Evolutionary conservation across 2,888 invertebrate species (phyloP).

Genomic region (Polyommatus icarus): DNA sequence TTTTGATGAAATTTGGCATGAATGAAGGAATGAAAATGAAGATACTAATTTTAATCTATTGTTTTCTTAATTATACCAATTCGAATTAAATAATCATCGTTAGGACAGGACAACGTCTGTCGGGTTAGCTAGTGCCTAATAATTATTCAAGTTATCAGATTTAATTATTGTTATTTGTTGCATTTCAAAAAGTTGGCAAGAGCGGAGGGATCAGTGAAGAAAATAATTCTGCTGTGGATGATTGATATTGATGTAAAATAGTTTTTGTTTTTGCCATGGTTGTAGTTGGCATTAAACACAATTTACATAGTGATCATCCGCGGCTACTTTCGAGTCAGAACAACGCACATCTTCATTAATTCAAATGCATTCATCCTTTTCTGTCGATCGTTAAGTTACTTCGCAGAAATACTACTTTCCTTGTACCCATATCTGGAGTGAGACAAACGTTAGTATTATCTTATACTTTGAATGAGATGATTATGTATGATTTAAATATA

Average conservation of each 20-base stretch:
- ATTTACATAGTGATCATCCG: background rate
- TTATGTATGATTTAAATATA: background rate
- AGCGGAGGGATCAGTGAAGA: too few relatives aligned
- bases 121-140: too few relatives aligned
- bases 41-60: too few relatives aligned
- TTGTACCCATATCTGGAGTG: slow-evolving; percentile 10
- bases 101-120: too few relatives aligned
- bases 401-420: slow-evolving; percentile 54
- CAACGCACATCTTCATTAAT: slow-evolving; percentile 32
- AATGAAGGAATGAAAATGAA: too few relatives aligned
- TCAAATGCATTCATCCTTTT: slow-evolving; percentile 40
- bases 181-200: too few relatives aligned
- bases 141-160: too few relatives aligned
- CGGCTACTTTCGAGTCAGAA: background rate
- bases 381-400: slow-evolving; percentile 51
- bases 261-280: background rate
- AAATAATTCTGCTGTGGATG: too few relatives aligned
- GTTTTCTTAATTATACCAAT: too few relatives aligned
- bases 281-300: background rate
- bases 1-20: too few relatives aligned
- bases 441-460: background rate
- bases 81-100: too few relatives aligned
- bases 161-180: too few relatives aligned
- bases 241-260: background rate
- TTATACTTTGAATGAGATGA: background rate